Evolutionary conservation across 2,888 invertebrate species (phyloP).

Genomic region (Cephus runcator): DNA sequence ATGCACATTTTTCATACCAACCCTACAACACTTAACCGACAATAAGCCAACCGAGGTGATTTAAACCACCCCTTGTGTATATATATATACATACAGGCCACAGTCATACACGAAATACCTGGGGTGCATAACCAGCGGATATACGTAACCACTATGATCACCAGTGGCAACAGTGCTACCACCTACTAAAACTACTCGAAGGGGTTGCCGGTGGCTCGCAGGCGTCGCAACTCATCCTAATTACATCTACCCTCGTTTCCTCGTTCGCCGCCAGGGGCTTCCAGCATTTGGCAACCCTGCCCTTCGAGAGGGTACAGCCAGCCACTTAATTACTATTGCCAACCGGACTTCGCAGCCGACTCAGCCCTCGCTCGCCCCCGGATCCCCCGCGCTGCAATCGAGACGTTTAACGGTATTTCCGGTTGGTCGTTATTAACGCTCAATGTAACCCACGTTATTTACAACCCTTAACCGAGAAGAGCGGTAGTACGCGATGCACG

Average conservation of each 20-base stretch:
- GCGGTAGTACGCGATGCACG: not conserved
- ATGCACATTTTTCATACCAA: not conserved
- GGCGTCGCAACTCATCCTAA: conserved; percentile 57
- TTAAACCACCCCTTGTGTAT: not conserved
- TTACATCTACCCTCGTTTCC: conserved; percentile 59
- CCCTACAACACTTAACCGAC: not conserved
- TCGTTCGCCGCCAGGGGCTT: conserved; percentile 40
- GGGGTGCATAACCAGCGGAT: not conserved
- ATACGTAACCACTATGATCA: not conserved
- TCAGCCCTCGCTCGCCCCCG: not conserved
- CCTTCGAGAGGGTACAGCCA: conserved; percentile 46
- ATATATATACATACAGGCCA: too few relatives aligned
- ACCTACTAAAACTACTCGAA: not conserved
- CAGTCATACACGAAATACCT: not conserved
- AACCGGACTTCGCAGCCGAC: conserved; percentile 44
- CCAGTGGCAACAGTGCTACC: not conserved
- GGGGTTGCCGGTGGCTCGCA: not conserved
- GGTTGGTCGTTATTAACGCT: conserved; percentile 14
- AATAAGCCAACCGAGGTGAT: not conserved
- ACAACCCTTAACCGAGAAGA: not conserved
- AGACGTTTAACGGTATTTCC: conserved; percentile 54
- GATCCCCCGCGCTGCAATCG: conserved; percentile 39
- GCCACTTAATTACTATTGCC: conserved; percentile 58
- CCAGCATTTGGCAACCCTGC: conserved; percentile 13
- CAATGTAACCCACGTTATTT: not conserved